A percentile compares a stretch with the other conserved stretches of the same genome.
Conservation (phyloP, 2,113 vertebrate genomes). For the Tetrao urogallus region DNA sequence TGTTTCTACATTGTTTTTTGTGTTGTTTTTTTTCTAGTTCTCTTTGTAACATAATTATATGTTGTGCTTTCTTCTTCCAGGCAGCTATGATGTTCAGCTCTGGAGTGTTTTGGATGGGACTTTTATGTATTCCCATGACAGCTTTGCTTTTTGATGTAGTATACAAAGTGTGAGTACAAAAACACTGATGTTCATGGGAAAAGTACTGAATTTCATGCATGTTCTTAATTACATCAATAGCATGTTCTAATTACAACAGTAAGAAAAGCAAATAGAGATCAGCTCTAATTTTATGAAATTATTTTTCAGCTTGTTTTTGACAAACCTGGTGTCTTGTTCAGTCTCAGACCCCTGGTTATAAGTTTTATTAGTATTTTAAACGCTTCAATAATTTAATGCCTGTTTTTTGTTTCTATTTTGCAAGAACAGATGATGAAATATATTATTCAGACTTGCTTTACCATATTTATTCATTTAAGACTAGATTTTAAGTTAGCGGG, state of each 20-base stretch:
- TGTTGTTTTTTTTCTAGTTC: background rate
- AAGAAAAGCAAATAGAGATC: background rate
- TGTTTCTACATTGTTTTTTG: background rate
- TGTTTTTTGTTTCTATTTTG: background rate
- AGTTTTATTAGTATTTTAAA: background rate
- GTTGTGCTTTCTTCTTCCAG: constrained; percentile 71
- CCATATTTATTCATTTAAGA: background rate
- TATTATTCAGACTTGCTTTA: background rate
- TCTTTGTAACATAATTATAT: background rate
- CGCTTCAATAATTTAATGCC: background rate
- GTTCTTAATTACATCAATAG: background rate
- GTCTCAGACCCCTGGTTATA: background rate
- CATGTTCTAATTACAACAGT: background rate
- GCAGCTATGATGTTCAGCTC: constrained; percentile 94
- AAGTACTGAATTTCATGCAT: background rate
- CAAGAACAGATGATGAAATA: background rate
- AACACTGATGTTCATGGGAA: background rate
- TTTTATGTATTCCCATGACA: constrained; percentile 93
- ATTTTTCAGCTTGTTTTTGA: background rate
- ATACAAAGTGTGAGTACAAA: constrained; percentile 93
- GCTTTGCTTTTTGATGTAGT: constrained; percentile 91
- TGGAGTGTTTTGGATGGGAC: constrained; percentile 95
- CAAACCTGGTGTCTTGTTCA: background rate
- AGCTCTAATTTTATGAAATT: background rate
- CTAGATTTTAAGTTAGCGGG: background rate